Base-by-base conservation (phyloP, 64 coral and sea anemone genomes). In the Orbicella faveolata region DNA sequence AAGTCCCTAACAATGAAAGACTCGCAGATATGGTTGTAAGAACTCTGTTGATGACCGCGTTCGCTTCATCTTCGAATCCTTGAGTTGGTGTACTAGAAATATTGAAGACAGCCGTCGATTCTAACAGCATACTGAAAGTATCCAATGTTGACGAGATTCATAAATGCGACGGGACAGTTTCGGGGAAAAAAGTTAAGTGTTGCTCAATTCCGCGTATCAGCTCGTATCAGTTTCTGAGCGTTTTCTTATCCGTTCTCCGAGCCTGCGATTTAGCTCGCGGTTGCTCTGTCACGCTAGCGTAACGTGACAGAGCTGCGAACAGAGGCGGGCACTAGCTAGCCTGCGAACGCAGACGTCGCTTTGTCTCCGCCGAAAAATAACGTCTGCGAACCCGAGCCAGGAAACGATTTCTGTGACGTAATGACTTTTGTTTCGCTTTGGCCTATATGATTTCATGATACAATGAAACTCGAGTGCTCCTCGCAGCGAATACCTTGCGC, bases 1-100 rank as follows among this genome's bases (percentile, higher is more conserved):
- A 33, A 23, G 93, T 87, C 1, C 96, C 96, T 41, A 98, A 73
- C 52, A 94, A 61, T 9, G 96, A 98, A 9, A 98, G 78, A 52
- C 77, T 72, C 19, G 93, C 93, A n/a, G 94, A 83, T 0, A 91
- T 0, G 2, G 88, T 93, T 15, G 88, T 79, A 26, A 96, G 77
- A n/a, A 80, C 63, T 77, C 34, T 75, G 19, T 81, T 66, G 21
- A 63, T 12, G 1, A 21, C 1, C 0, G 35, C 17, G 21, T 63
- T 86, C 1, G 73, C 34, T 21, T 73, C 25, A 11, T 7, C 1
- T 21, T 78, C 63, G 36, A 63, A 73, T 12, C 23, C 14, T 1
- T 18, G 53, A 57, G 14, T 36, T 2, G 59, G 11, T 30, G 78
- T 41, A 18, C n/a, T 34, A 10, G 52, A 18, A 34, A 30, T 10